Evolutionary conservation across 2,113 vertebrate species (phyloP), one percentile per base, ranked within the genome.

Genomic region (Scytalopus superciliaris): DNA sequence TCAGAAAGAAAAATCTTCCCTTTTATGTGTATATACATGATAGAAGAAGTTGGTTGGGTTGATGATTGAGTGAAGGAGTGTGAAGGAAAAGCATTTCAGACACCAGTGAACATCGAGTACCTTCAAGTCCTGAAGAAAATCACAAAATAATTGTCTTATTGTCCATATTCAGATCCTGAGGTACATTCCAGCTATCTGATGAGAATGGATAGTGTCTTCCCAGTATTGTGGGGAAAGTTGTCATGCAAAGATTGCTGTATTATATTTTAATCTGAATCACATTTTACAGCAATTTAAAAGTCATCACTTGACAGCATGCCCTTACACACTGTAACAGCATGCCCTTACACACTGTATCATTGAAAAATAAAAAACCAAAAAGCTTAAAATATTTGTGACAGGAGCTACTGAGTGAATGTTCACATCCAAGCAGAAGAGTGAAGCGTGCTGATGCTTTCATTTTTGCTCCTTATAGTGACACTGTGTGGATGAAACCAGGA

Each of bases 401-500:
- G 70, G 45, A 94, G 82, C 81, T 89, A 72, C 84, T 57, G 72
- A 77, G 72, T 42, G 66, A 83, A 88, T 84, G 64, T 74, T 77
- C 87, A 68, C 42, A 89, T 96, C 63, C 52, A 50, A 42, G 87
- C 76, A 94, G 85, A 94, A 89, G 92, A 92, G n/a, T 74, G 50
- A 96, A 96, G 94, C 42, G 7, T 93, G 73, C 87, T 90, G 80
- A 90, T 25, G 40, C 80, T 94, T 96, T 96, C 87, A 90, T 97
- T 96, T 89, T 66, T 92, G 96, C 96, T 97, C 97, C 97, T 97
- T 97, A 98, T 10, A 98, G 96, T 98, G 97, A 98, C 98, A 98
- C 97, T 98, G 90, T 98, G 98, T 98, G 97, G 97, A 97, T 97
- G 94, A 97, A 98, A 69, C 67, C 74, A 97, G 97, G 97, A 98